Base-by-base conservation (phyloP, 2,888 invertebrate genomes). In the Ennomos quercinarius region DNA sequence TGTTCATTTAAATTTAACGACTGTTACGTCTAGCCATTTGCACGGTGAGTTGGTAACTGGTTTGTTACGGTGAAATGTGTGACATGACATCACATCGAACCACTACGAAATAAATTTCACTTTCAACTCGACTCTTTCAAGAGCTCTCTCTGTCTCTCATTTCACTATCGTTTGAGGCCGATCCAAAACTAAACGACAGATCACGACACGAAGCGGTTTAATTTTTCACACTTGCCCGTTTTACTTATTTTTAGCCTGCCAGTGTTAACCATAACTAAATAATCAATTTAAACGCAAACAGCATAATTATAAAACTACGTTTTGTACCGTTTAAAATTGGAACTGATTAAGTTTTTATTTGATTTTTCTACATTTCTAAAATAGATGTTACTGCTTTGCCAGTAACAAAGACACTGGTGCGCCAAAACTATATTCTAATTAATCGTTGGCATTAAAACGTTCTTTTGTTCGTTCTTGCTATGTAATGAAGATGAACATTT, bases 31-130 rank as follows among this genome's bases (percentile, higher is more conserved):
- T 47, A 47, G 9, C 37, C 50, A 52, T 55, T 51, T 45, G 48
- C 64, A 58, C 63, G 61, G 47, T 61, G 62, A 49, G 53, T 46
- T 63, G 62, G 57, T 71, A 72, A 75, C 77, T 71, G 63, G 76
- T 76, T 68, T 74, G 68, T 68, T 72, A 71, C 73, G 66, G 77
- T 72, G 78, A 77, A 83, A 79, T 78, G 41, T 78, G 71, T 82
- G 85, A 86, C 86, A 81, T 82, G 85, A 86, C 86, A 81, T 84
- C 86, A 88, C 63, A 52, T 84, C 86, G 87, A 60, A 52, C 37
- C 46, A 63, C 77, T 68, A 76, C 71, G 67, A 79, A 77, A 59
- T 61, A 51, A 55, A 51, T 84, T 88, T 89, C 87, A 86, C 89
- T 89, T 90, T 90, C 87, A 73, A 82, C n/a, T n/a, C n/a, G 17